phyloP scores from a whole-genome alignment of 1,140 invertebrate species.

The Mesaphorura yosii region DNA sequence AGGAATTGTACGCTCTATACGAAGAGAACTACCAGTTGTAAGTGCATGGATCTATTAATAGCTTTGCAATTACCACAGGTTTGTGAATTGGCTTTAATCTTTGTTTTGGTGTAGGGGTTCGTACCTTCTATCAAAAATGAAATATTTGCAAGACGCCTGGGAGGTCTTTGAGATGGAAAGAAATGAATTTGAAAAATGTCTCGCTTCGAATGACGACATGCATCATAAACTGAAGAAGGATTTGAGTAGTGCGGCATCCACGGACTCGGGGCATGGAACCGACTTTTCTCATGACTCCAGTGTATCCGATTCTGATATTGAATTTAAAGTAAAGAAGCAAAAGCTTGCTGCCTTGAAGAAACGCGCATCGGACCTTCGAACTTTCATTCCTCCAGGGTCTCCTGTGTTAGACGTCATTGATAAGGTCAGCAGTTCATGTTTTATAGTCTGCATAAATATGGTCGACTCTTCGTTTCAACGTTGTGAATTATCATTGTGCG shows the following conservation, averaged over 20 bases:
- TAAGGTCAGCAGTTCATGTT: constrained; percentile 12
- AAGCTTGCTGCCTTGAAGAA: constrained; percentile 26
- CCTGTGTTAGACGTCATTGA: constrained; percentile 27
- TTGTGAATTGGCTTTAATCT: no score
- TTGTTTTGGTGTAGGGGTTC: constrained; percentile 19
- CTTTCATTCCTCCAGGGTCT: constrained; percentile 27
- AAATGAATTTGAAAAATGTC: constrained; percentile 26
- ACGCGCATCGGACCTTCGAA: constrained; percentile 24
- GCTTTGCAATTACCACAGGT: not conserved
- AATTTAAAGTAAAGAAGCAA: constrained; percentile 21
- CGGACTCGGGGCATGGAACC: constrained; percentile 29
- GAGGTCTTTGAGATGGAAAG: constrained; percentile 29
- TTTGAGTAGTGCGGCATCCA: constrained; percentile 26
- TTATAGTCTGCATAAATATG: no score
- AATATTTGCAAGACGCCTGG: constrained; percentile 30
- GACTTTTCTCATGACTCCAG: constrained; percentile 31
- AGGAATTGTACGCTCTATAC: constrained; percentile 28
- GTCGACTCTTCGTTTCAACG: no score
- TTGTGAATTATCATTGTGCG: constrained; percentile 6
- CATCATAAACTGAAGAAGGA: constrained; percentile 23
- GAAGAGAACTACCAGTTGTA: constrained; percentile 32
- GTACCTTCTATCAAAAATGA: constrained; percentile 30
- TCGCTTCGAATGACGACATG: constrained; percentile 12
- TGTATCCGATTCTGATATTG: constrained; percentile 30
- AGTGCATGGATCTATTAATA: constrained; percentile 6